Evolutionary conservation across 2,797 vertebrate species (phyloP), one percentile per base, ranked within the genome.

Genomic region (Hipposideros larvatus): DNA sequence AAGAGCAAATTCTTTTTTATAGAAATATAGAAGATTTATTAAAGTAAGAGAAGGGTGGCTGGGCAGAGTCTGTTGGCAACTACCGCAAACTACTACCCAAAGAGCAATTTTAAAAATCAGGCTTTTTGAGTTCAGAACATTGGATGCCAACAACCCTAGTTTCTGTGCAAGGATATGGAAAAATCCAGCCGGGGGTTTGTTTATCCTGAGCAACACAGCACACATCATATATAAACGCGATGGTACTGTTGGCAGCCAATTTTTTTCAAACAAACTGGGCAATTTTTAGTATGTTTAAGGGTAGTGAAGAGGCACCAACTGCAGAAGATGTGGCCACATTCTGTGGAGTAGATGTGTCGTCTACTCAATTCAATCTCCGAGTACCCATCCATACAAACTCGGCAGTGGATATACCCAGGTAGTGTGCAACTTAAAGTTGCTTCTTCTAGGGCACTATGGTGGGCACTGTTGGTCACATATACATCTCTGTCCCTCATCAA

Each of bases 241-340:
- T 99, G 99, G 96, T 99, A 99, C 18, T 99, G 99, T 97, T 98
- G 98, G 88, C 97, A 97, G 46, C 98, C 99, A 66, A 99, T 99
- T 98, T 98, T 99, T 98, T 99, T 99, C 97, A 99, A 98, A 98
- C 99, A 99, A 34, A 99, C 99, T 4, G 99, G 99, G 96, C 99
- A 99, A 63, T 98, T 99, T 98, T 98, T 99, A 83, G 98, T 99
- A 87, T 98, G 97, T 98, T 98, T 98, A 97, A 99, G 98, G 61
- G 99, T 98, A 84, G 99, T 99, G 11, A 98, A 98, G 82, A 99
- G 98, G 98, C 99, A 99, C 97, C 98, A 99, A 91, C 99, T 99
- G 97, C 99, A 99, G 98, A 99, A 99, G 70, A 99, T 98, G 13
- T 99, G 99, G 90, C 99, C 99, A 7, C 99, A 99, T 91, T 99